Base-by-base conservation (phyloP, 2,113 vertebrate genomes). In the Galeopterus variegatus region DNA sequence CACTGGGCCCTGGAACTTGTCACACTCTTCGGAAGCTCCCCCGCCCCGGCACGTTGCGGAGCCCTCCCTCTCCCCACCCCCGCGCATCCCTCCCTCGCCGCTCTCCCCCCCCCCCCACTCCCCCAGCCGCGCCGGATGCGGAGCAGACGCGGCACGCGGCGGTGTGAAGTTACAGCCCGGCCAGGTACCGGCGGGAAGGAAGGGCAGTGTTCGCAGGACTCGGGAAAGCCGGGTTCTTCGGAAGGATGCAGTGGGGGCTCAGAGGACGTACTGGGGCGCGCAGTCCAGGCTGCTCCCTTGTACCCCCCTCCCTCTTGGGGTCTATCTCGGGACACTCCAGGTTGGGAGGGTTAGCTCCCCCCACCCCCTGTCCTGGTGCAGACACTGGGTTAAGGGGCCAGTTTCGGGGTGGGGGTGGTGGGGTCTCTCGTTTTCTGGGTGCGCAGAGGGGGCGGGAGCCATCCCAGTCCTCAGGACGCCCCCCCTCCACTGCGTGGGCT, bases 91-190 rank as follows among this genome's bases (percentile, higher is more conserved):
- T 95, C 97, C 93, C 96, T 96, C 94, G 79, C 88, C 67, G 88
- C 96, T 97, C 97, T 85, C 96, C 95, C 93, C 97, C 85, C 77
- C 97, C 96, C 96, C 97, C 88, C 67, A 86, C 95, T 97, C 93
- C 96, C 97, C 97, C 64, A 83, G 96, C 97, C 65, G 95, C 77
- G 97, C 98, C 97, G 98, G 97, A 97, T 98, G 93, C 97, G 79
- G 97, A 98, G 96, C 97, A 98, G 97, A 98, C 97, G 77, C 97
- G 64, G 96, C 95, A 97, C 75, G 62, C 89, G 70, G 97, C 97
- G 97, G 95, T 97, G 97, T 97, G 97, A 97, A 98, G 98, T 97
- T 98, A 98, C 97, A 95, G 75, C 72, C 96, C 97, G 97, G 97
- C 90, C 98, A 98, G 98, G 98, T 97, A 98, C 96, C 94, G 92